These are phyloP conservation scores for Saxicola maurus DNA, from an alignment of 2,797 vertebrate species.

Conservation along the genomic window DNA sequence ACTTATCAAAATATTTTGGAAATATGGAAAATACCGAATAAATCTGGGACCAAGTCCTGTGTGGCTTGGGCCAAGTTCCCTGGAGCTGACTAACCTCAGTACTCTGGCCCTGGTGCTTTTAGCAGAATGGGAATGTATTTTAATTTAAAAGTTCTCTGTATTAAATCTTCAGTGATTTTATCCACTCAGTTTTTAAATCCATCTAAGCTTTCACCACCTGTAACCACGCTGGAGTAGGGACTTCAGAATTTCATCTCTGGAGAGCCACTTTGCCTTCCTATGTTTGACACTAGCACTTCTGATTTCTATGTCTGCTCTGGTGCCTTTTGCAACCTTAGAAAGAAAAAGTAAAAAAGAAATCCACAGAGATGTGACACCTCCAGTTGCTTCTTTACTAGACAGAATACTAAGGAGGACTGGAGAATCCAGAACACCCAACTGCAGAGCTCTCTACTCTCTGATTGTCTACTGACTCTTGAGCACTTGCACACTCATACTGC, in stretches of 20 bases:
- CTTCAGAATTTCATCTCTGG: not conserved
- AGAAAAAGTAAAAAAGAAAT: not conserved
- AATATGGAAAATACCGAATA: not conserved
- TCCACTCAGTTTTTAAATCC: not conserved
- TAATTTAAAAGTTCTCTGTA: not conserved
- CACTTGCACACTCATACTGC: not conserved
- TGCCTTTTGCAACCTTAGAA: not conserved
- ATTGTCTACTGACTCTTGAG: not conserved
- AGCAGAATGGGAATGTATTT: not conserved
- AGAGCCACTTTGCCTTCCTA: not conserved
- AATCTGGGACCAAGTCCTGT: not conserved
- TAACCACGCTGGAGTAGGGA: not conserved
- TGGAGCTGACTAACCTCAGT: not conserved
- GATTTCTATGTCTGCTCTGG: not conserved
- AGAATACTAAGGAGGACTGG: not conserved
- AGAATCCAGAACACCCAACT: not conserved
- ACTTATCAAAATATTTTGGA: not conserved
- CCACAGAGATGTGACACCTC: fast-evolving
- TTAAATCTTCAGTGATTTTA: not conserved
- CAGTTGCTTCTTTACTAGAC: not conserved
- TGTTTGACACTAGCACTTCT: not conserved
- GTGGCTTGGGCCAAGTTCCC: not conserved
- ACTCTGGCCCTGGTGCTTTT: not conserved
- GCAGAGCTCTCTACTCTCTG: not conserved
- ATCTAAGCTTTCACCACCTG: not conserved